Base-by-base conservation (phyloP, 2,888 invertebrate species). In the Phaonia tiefii region DNA sequence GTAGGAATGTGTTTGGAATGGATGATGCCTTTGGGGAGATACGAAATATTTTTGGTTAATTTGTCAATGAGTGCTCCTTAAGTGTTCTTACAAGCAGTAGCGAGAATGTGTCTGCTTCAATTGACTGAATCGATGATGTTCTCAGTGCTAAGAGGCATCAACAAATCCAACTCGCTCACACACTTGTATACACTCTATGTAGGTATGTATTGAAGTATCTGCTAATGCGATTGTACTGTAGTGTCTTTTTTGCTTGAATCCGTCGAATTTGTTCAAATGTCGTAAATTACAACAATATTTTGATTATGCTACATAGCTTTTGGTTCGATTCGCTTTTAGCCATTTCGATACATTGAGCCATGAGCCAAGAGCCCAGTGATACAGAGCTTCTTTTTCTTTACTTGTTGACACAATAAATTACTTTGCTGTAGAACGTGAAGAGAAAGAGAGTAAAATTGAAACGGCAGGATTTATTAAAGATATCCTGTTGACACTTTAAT, bases 401-500 rank as follows among this genome's bases (percentile, higher is more conserved):
- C 42, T 22, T 63, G 63, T 63, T 63, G 63, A 63, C 63, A 63
- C 42, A 63, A 63, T 63, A 63, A 63, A 63, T 63, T 63, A 63
- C 63, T 63, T 63, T 22, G 31, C 31, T 31, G 31, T 31, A 5
- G 31, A 31, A 31, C 3, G 3, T 5, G 31, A 3, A 8, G 8
- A 31, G 31, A 31, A 8, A 31, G 63, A 31, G n/a, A 22, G 37
- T 13, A 17, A 63, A 63, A 15, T 22, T 42, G 22, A 63, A 63
- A 63, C 42, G 39, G 42, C 39, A 13, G 39, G 63, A 63, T 63
- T 54, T 63, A 63, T 63, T 63, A 42, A 63, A 63, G 42, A 63
- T 63, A 63, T 63, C 63, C 63, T 56, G 73, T 73, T 80, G 76
- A 76, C 73, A 80, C 73, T 80, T 80, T 74, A 76, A 80, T 80